A percentile compares a stretch with the other conserved stretches of the same genome.
Evolutionary conservation across 2,113 vertebrate species (phyloP).

Genomic region (Amphiprion percula): DNA sequence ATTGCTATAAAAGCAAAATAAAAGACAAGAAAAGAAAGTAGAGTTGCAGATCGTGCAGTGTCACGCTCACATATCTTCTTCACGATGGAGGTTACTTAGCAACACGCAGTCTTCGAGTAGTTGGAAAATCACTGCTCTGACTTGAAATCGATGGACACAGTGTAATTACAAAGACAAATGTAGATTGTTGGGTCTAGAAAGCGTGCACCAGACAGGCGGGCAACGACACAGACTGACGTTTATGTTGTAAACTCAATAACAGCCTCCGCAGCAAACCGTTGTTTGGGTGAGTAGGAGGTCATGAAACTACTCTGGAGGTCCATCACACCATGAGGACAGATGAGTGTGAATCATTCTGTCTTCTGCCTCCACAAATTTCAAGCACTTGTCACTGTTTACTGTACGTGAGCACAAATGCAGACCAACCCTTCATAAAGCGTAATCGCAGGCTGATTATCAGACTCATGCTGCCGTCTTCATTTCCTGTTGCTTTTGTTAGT

Average conservation of each 20-base stretch:
- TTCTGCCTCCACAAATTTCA: neutral
- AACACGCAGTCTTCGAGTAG: constrained; percentile 25
- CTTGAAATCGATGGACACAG: constrained; percentile 42
- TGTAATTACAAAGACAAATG: constrained; percentile 54
- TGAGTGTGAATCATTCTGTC: constrained; percentile 7
- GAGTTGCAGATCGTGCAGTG: neutral
- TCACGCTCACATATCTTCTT: neutral
- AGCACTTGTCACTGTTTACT: constrained; percentile 2
- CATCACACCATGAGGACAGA: constrained; percentile 4
- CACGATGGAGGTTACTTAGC: constrained; percentile 19
- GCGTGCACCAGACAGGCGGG: constrained; percentile 12
- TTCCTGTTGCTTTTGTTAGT: constrained; percentile 61
- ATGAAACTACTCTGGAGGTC: neutral
- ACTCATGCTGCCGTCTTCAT: constrained; percentile 46
- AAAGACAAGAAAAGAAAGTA: neutral
- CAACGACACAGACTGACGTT: constrained; percentile 17
- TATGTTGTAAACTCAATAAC: constrained; percentile 8
- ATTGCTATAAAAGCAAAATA: neutral
- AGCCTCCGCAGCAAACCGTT: neutral
- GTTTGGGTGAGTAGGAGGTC: neutral
- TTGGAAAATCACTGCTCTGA: constrained; percentile 51
- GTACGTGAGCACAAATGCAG: constrained; percentile 23
- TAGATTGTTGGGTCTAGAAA: constrained; percentile 28
- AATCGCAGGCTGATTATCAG: constrained; percentile 46
- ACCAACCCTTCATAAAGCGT: constrained; percentile 46